Percentiles rank a stretch among this genome's conserved stretches.
Evolutionary conservation across 1,140 invertebrate species (phyloP).

Genomic region (Lamellibrachia luymesi): DNA sequence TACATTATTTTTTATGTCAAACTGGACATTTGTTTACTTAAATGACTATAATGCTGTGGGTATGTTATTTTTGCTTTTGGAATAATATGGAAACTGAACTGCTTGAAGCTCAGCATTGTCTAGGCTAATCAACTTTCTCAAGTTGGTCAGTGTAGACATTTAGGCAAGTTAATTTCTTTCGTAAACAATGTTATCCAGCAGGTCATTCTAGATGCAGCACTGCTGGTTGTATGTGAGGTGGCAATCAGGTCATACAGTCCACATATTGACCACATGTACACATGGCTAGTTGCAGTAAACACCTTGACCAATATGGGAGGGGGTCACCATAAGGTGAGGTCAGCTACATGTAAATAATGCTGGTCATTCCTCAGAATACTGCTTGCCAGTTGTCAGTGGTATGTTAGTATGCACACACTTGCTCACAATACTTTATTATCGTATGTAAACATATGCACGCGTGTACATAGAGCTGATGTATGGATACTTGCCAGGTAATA

Average conservation of each 20-base stretch:
- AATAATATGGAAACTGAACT: too few relatives aligned
- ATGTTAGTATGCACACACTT: not conserved
- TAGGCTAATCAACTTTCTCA: too few relatives aligned
- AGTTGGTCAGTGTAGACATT: not conserved
- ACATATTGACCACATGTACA: not conserved
- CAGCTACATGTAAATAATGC: not conserved
- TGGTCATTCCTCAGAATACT: not conserved
- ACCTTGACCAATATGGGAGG: not conserved
- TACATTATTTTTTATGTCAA: too few relatives aligned
- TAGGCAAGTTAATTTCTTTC: not conserved
- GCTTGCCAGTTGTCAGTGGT: not conserved
- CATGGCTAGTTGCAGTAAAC: not conserved
- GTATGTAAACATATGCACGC: not conserved
- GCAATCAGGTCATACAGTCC: not conserved
- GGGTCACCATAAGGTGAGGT: not conserved
- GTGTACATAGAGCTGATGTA: not conserved
- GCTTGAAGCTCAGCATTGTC: too few relatives aligned
- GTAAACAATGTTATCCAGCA: not conserved
- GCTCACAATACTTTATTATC: not conserved
- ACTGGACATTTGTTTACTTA: too few relatives aligned
- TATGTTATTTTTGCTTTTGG: too few relatives aligned
- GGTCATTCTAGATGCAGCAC: not conserved
- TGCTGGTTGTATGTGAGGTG: not conserved
- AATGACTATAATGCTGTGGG: too few relatives aligned
- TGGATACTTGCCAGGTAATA: not conserved